Evolutionary conservation across 92 coral and sea anemone genomes (phyloP).

Genomic region (Phenganax marumi): DNA sequence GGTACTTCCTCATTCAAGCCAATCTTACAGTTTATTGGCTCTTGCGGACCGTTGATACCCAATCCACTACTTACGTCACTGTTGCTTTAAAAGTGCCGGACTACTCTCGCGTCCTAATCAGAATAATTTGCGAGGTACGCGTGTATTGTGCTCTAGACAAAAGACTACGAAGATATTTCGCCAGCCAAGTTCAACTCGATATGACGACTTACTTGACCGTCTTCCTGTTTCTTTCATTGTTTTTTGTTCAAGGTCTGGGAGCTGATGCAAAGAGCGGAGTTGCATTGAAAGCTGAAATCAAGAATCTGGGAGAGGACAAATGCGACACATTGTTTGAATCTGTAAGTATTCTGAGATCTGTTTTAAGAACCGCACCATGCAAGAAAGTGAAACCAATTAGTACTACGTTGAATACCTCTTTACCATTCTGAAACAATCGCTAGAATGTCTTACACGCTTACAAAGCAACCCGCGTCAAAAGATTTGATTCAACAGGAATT

Average conservation of each 20-base stretch:
- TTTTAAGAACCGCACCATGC: neutral
- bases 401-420: neutral
- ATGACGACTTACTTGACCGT: neutral
- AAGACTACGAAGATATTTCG: neutral
- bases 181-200: neutral
- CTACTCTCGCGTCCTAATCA: neutral
- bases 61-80: neutral
- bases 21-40: neutral
- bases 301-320: constrained; percentile 21
- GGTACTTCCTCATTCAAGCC: neutral
- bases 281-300: neutral
- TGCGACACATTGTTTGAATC: constrained; percentile 27
- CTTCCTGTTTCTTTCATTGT: neutral
- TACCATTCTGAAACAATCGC: neutral
- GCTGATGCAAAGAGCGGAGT: neutral
- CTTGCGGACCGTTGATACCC: neutral
- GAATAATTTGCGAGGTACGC: constrained; percentile 4
- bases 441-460: too few species aligned
- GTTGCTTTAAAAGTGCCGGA: neutral
- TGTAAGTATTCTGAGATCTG: constrained; percentile 1
- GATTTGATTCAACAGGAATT: neutral
- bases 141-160: neutral
- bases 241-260: neutral
- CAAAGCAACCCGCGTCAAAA: neutral
- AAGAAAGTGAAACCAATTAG: too few species aligned